phyloP scores from a whole-genome alignment of 2,113 vertebrate species.

The Junco hyemalis region DNA sequence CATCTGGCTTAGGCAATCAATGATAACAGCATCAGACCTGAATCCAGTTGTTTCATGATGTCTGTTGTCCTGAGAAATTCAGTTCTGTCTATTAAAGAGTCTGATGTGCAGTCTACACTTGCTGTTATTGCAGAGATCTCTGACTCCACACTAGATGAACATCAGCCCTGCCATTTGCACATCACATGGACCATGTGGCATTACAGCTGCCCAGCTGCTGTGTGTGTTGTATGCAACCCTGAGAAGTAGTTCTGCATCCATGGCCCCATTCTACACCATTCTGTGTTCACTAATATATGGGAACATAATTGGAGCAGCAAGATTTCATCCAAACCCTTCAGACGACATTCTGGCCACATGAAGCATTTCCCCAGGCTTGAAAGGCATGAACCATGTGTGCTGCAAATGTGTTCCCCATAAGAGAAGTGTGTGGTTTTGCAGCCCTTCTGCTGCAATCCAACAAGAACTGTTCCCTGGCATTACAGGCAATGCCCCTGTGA shows the following conservation, averaged over 20 bases:
- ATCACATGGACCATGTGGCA: background rate
- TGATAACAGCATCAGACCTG: background rate
- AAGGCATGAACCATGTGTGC: background rate
- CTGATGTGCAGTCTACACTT: background rate
- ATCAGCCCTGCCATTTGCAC: background rate
- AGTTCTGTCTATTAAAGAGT: background rate
- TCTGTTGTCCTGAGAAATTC: background rate
- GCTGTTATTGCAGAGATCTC: background rate
- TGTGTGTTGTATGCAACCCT: rapidly evolving
- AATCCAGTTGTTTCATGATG: background rate
- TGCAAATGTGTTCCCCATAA: rapidly evolving
- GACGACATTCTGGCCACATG: background rate
- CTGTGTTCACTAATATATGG: rapidly evolving
- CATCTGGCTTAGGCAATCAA: background rate
- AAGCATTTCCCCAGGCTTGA: background rate
- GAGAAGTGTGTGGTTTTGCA: background rate
- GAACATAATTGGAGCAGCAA: background rate
- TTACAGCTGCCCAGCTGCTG: background rate
- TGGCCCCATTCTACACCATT: background rate
- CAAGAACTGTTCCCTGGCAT: background rate
- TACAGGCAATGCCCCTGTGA: background rate
- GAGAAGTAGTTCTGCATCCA: background rate
- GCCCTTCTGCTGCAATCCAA: background rate
- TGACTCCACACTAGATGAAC: background rate
- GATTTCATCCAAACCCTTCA: background rate